phyloP scores from a whole-genome alignment of 2,888 invertebrate genomes.

The Nomada flava region DNA sequence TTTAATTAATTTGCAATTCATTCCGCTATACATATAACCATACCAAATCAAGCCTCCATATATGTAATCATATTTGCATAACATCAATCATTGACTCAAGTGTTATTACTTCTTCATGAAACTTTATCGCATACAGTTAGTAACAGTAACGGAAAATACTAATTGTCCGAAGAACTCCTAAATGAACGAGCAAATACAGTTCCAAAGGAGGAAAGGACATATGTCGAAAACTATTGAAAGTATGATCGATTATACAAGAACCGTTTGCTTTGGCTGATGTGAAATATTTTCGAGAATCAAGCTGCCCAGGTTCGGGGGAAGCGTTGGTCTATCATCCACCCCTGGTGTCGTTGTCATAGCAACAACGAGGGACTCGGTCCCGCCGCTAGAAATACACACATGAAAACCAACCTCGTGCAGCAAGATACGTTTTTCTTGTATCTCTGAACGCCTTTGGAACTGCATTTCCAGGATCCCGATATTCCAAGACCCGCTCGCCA shows the following conservation, averaged over 20 bases:
- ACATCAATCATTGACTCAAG: too few relatives aligned
- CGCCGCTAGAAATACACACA: conserved; percentile 42
- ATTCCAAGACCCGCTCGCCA: conserved; percentile 37
- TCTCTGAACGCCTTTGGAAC: conserved; percentile 18
- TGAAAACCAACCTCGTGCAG: conserved; percentile 42
- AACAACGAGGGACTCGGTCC: conserved; percentile 54
- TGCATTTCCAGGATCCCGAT: conserved; percentile 57
- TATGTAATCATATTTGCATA: too few relatives aligned
- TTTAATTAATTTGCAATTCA: too few relatives aligned
- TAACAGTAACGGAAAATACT: too few relatives aligned
- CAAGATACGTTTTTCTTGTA: conserved; percentile 35
- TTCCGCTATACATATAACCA: too few relatives aligned
- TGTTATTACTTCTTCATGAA: too few relatives aligned
- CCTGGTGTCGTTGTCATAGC: conserved; percentile 54
- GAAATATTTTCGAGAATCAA: conserved; percentile 57
- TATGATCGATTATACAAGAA: conserved; percentile 19
- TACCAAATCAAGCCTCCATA: too few relatives aligned
- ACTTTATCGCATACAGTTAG: too few relatives aligned
- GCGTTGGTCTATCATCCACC: conserved; percentile 37
- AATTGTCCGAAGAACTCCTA: too few relatives aligned
- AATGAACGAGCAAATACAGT: too few relatives aligned
- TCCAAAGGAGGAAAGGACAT: too few relatives aligned
- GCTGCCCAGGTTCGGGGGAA: conserved; percentile 26
- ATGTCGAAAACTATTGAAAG: neutral
- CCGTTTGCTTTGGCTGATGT: conserved; percentile 31